phyloP scores from a whole-genome alignment of 92 coral and sea anemone genomes.

The Paragorgia papillata region DNA sequence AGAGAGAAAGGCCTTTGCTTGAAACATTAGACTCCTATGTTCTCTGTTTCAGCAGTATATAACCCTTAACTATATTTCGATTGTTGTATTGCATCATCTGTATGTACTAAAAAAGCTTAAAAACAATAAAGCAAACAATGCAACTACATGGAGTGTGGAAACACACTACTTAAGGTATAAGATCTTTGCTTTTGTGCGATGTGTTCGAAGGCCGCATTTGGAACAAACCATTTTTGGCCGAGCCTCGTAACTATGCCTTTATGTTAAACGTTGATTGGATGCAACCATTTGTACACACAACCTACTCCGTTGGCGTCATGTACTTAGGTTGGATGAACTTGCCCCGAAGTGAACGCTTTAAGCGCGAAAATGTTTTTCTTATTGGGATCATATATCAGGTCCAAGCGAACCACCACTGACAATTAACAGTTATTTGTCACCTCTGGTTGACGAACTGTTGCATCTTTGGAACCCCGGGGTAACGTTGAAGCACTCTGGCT shows the following conservation, averaged over 20 bases:
- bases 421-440: constrained; percentile 65
- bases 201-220: constrained; percentile 21
- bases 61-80: too few species aligned
- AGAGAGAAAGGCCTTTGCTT: too few species aligned
- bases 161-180: too few species aligned
- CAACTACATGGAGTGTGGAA: too few species aligned
- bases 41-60: too few species aligned
- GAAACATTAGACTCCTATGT: too few species aligned
- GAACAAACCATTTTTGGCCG: constrained; percentile 3
- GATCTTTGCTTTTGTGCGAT: too few species aligned
- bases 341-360: constrained; percentile 62
- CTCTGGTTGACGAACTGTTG: constrained; percentile 62
- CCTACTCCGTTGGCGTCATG: constrained; percentile 66
- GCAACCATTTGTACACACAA: constrained; percentile 65
- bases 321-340: constrained; percentile 60
- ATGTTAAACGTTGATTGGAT: constrained; percentile 71
- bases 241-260: constrained; percentile 32
- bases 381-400: constrained; percentile 71
- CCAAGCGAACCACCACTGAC: constrained; percentile 66
- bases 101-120: too few species aligned
- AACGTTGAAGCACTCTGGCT: neutral
- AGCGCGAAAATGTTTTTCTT: constrained; percentile 63
- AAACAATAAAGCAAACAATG: too few species aligned
- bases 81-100: too few species aligned
- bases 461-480: constrained; percentile 43